A percentile compares a stretch with the other conserved stretches of the same genome.
phyloP scores from a whole-genome alignment of 2,797 vertebrate species.

The Kryptopterus vitreolus region DNA sequence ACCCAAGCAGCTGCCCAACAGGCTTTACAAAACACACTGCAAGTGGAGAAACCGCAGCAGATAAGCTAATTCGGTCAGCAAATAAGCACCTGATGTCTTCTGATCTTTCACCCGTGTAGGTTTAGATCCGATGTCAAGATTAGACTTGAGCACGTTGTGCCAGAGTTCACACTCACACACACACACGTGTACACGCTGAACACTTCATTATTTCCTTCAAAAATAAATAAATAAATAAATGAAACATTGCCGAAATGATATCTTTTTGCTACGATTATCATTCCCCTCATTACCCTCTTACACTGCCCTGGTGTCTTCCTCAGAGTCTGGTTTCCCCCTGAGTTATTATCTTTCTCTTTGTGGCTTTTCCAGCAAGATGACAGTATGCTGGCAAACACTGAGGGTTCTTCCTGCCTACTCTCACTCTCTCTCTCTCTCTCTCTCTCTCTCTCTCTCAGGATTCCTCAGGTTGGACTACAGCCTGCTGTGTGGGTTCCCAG shows the following conservation, averaged over 20 bases:
- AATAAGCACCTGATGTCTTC: conserved; percentile 22
- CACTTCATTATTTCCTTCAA: neutral
- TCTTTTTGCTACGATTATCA: conserved; percentile 21
- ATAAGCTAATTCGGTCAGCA: conserved; percentile 35
- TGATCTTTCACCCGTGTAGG: neutral
- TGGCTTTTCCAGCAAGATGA: conserved; percentile 70
- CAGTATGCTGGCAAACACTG: conserved; percentile 68
- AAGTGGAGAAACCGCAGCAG: conserved; percentile 12
- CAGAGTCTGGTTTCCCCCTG: conserved; percentile 37
- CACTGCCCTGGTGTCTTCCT: neutral
- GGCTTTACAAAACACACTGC: conserved; percentile 17
- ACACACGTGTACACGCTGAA: neutral
- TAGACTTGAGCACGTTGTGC: neutral
- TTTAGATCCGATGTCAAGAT: neutral
- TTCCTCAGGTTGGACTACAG: conserved; percentile 68
- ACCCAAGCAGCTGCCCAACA: conserved; percentile 38
- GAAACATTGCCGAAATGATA: neutral
- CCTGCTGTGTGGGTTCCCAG: conserved; percentile 31
- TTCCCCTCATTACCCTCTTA: conserved; percentile 33
- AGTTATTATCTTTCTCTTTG: conserved; percentile 66
- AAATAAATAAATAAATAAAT: no score
- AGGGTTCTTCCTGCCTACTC: conserved; percentile 57
- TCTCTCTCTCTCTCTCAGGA: conserved; percentile 65
- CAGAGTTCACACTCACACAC: neutral
- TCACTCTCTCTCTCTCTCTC: conserved; percentile 64